These are phyloP conservation scores for Lethocerus indicus DNA, from an alignment of 1,140 invertebrate genomes.

Conservation along the genomic window DNA sequence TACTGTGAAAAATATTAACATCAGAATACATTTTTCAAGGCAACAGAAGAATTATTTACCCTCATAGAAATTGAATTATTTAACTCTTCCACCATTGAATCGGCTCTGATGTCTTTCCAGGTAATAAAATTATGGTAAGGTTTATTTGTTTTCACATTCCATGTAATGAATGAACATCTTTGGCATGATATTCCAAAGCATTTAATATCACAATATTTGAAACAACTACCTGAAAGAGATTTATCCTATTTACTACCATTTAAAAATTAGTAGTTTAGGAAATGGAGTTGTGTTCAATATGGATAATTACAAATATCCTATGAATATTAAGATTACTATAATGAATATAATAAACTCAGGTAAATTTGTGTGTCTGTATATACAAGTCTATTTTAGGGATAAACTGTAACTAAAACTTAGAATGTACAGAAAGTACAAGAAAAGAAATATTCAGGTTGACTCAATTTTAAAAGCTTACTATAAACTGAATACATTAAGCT, in stretches of 20 bases:
- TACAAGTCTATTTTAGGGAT: too few relatives aligned
- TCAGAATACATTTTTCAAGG: background rate
- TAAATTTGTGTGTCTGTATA: too few relatives aligned
- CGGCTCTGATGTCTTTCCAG: constrained; percentile 85
- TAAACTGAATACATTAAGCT: too few relatives aligned
- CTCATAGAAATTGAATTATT: constrained; percentile 66
- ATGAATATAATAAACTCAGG: background rate
- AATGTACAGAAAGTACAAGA: too few relatives aligned
- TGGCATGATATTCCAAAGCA: constrained; percentile 78
- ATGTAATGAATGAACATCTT: constrained; percentile 73
- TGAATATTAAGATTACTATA: background rate
- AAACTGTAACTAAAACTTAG: too few relatives aligned
- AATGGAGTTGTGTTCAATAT: background rate
- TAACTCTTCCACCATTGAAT: constrained; percentile 62
- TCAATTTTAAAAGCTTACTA: too few relatives aligned
- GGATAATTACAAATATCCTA: background rate
- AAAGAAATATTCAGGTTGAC: too few relatives aligned
- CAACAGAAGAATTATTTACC: constrained; percentile 25
- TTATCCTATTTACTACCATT: too few relatives aligned
- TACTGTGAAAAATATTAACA: background rate
- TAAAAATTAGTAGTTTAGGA: too few relatives aligned
- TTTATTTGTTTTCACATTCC: constrained; percentile 64
- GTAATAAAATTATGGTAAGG: constrained; percentile 88
- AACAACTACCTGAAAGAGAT: constrained; percentile 42
- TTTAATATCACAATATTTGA: constrained; percentile 39